Conservation (phyloP, 2,888 invertebrate genomes). For the Tupiocoris notatus region DNA sequence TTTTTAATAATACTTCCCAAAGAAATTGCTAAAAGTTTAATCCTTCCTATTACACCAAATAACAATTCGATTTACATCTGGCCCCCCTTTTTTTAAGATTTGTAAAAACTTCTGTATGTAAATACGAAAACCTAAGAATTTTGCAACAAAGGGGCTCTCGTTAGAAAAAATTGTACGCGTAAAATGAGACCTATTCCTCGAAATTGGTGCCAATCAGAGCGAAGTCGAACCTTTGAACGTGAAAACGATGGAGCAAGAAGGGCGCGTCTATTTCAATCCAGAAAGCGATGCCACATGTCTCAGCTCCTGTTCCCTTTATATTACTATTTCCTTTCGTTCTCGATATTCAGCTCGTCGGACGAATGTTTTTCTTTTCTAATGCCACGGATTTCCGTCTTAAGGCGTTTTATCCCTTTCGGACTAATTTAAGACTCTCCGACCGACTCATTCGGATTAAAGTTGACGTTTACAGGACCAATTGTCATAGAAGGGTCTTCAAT, state of each 20-base stretch:
- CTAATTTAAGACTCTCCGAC: slow-evolving; percentile 12
- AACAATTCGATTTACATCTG: too few relatives aligned
- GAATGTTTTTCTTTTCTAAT: slow-evolving; percentile 20
- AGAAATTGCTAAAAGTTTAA: too few relatives aligned
- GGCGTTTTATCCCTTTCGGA: slow-evolving; percentile 14
- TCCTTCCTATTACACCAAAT: too few relatives aligned
- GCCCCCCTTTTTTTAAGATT: too few relatives aligned
- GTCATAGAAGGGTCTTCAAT: too few relatives aligned
- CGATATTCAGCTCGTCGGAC: neutral
- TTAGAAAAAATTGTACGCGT: too few relatives aligned
- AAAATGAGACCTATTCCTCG: neutral
- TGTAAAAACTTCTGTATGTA: too few relatives aligned
- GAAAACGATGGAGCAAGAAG: neutral
- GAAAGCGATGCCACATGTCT: slow-evolving; percentile 34
- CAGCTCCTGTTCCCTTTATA: slow-evolving; percentile 20
- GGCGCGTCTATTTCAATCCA: slow-evolving; percentile 35
- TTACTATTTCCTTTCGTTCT: slow-evolving; percentile 27
- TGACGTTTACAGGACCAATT: too few relatives aligned
- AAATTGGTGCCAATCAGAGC: neutral
- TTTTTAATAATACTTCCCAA: too few relatives aligned
- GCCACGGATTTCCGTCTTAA: slow-evolving; percentile 20
- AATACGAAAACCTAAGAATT: too few relatives aligned
- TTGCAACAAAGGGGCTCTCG: too few relatives aligned
- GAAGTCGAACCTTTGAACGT: neutral
- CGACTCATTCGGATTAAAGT: too few relatives aligned